Conservation (phyloP, 1,140 invertebrate species). For the Anagrus nilaparvatae region DNA sequence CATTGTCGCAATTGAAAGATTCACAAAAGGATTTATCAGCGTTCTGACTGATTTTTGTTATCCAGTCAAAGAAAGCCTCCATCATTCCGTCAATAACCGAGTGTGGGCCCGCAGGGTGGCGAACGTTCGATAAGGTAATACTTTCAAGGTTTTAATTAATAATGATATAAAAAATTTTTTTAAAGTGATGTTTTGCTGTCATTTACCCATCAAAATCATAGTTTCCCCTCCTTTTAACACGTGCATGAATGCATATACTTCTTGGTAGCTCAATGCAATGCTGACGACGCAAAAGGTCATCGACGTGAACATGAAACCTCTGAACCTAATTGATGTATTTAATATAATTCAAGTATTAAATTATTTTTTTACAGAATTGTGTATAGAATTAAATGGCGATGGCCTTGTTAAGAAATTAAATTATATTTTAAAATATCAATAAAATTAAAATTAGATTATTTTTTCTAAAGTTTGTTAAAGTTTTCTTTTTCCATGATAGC, state of each 20-base stretch:
- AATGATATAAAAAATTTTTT: not conserved
- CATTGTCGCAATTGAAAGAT: too few species aligned
- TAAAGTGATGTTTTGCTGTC: too few species aligned
- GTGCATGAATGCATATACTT: not conserved
- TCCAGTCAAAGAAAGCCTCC: constrained; percentile 41
- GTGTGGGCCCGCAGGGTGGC: constrained; percentile 43
- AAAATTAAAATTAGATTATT: too few species aligned
- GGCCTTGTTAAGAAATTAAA: too few species aligned
- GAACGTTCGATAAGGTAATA: constrained; percentile 39
- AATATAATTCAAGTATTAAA: too few species aligned
- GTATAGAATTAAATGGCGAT: too few species aligned
- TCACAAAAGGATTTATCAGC: constrained; percentile 2
- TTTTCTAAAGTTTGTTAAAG: too few species aligned
- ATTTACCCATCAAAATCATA: not conserved
- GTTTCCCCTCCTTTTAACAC: not conserved
- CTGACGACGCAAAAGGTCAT: constrained; percentile 12
- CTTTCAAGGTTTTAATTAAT: not conserved
- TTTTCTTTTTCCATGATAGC: too few species aligned
- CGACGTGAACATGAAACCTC: not conserved
- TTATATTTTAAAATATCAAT: too few species aligned
- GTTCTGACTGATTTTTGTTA: constrained; percentile 43
- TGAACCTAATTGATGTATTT: too few species aligned
- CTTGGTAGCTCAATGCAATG: not conserved
- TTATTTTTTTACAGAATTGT: too few species aligned
- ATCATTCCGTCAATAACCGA: constrained; percentile 44